A percentile compares a stretch with the other conserved stretches of the same genome.
Evolutionary conservation across 2,113 vertebrate species (phyloP).

Genomic region (Pristiophorus japonicus): DNA sequence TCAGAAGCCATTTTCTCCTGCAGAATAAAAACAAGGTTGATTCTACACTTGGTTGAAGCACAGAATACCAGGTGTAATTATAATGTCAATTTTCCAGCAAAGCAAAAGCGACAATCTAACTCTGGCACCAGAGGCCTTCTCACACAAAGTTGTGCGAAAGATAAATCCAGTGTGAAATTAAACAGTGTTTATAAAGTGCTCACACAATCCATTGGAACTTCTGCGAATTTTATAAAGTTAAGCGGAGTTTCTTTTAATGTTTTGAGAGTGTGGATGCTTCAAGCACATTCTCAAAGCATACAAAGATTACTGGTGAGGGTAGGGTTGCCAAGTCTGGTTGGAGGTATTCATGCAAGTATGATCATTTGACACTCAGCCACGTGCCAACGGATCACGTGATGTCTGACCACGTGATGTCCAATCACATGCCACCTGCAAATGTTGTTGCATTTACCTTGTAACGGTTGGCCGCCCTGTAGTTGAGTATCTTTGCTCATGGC

Average conservation of each 20-base stretch:
- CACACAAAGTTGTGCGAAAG: background rate
- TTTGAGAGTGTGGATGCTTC: background rate
- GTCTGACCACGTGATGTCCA: background rate
- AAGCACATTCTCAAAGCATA: background rate
- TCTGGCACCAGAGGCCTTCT: background rate
- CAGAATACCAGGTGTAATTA: background rate
- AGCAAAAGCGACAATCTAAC: background rate
- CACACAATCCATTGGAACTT: background rate
- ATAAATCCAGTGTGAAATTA: background rate
- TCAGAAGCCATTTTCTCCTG: background rate
- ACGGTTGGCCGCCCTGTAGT: background rate
- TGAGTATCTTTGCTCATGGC: background rate
- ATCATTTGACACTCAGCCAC: background rate
- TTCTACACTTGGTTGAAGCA: background rate
- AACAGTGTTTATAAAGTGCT: background rate
- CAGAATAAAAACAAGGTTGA: background rate
- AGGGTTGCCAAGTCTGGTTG: background rate
- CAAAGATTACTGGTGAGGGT: background rate
- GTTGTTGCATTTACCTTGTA: background rate
- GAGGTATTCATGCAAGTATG: background rate
- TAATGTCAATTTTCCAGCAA: background rate
- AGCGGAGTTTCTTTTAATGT: background rate
- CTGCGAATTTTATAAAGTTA: background rate
- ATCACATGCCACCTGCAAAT: background rate
- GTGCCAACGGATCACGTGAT: too few species aligned